These are phyloP conservation scores for Stichopus horrens DNA, from an alignment of 53 echinoderm and acorn worm species.

Conservation along the genomic window DNA sequence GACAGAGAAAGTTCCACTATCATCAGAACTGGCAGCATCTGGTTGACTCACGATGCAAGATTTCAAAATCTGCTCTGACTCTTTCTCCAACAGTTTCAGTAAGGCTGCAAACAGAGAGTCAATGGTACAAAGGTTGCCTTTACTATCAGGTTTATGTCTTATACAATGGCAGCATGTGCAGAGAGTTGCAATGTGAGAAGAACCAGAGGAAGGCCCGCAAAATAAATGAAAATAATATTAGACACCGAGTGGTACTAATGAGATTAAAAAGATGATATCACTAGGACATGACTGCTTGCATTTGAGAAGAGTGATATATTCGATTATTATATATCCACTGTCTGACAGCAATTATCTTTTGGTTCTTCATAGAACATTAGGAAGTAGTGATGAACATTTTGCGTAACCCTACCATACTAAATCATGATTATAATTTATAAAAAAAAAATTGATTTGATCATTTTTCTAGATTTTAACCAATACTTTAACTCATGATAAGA, in stretches of 20 bases:
- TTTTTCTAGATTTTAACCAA: too few species aligned
- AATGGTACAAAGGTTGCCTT: background rate
- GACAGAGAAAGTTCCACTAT: constrained; percentile 71
- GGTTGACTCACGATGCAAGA: constrained; percentile 83
- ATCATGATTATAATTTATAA: too few species aligned
- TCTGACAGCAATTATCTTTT: too few species aligned
- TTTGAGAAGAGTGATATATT: too few species aligned
- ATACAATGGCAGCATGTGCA: background rate
- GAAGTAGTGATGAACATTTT: too few species aligned
- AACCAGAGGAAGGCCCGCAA: background rate
- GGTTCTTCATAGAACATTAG: too few species aligned
- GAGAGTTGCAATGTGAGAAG: background rate
- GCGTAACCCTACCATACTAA: too few species aligned
- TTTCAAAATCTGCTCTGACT: constrained; percentile 66
- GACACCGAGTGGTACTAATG: background rate
- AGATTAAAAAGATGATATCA: background rate
- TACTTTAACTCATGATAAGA: too few species aligned
- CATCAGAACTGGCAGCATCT: constrained; percentile 84
- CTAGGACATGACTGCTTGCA: background rate
- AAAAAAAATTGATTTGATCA: too few species aligned
- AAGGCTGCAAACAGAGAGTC: constrained; percentile 53
- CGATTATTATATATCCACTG: too few species aligned
- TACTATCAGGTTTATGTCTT: background rate
- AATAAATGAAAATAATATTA: background rate
- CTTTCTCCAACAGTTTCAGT: constrained; percentile 86